phyloP scores from a whole-genome alignment of 2,113 vertebrate species.

The Poecilia latipinna region DNA sequence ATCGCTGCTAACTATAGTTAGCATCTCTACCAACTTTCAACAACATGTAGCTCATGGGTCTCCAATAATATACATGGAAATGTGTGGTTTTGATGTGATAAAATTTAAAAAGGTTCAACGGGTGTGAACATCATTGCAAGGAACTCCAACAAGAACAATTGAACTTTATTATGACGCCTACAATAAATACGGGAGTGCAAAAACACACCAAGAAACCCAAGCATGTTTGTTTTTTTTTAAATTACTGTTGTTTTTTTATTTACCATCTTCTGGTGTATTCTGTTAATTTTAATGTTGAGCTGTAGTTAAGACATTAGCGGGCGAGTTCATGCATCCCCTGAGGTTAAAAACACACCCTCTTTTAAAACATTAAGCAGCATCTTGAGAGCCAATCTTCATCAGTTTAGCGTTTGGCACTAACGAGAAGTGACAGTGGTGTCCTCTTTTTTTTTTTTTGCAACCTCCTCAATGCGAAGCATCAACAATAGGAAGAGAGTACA shows the following conservation, averaged over 20 bases:
- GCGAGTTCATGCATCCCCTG: neutral
- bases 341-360: neutral
- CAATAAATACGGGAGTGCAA: neutral
- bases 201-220: neutral
- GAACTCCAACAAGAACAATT: neutral
- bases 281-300: neutral
- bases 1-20: no score
- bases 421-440: slow-evolving; percentile 52
- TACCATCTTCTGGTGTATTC: neutral
- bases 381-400: slow-evolving; percentile 31
- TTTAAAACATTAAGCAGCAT: slow-evolving; percentile 13
- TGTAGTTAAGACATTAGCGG: neutral
- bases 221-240: neutral
- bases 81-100: no score
- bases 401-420: slow-evolving; percentile 42
- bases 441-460: slow-evolving; percentile 37
- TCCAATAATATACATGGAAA: no score
- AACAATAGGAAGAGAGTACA: slow-evolving; percentile 49
- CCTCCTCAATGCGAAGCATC: slow-evolving; percentile 23
- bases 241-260: neutral
- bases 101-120: no score
- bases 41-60: no score
- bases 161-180: neutral
- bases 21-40: no score
- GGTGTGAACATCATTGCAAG: no score